phyloP scores from a whole-genome alignment of 2,797 vertebrate species.

The Borostomias antarcticus region DNA sequence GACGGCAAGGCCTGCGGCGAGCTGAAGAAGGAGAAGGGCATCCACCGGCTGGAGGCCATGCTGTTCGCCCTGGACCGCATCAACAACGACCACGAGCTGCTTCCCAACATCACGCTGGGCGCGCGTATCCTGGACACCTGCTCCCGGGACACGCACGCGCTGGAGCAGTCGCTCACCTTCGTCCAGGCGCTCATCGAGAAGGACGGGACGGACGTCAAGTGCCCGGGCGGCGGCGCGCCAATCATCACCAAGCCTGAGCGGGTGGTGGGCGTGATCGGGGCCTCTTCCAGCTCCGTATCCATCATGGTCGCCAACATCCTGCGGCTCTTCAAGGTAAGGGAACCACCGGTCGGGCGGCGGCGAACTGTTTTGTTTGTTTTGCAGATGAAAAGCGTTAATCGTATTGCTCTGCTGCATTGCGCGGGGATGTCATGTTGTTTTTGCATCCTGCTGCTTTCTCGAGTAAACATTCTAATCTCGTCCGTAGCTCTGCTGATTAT shows the following conservation, averaged over 20 bases:
- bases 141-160: constrained; percentile 94
- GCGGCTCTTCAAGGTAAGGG: constrained; percentile 93
- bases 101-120: constrained; percentile 96
- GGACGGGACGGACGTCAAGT: constrained; percentile 95
- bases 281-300: constrained; percentile 96
- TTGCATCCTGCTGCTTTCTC: neutral
- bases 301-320: constrained; percentile 99
- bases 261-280: constrained; percentile 95
- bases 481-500: constrained; percentile 35
- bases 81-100: constrained; percentile 95
- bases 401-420: too few relatives aligned
- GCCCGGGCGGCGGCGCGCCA: constrained; percentile 89
- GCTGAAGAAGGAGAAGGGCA: constrained; percentile 97
- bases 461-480: constrained; percentile 21
- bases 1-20: constrained; percentile 96
- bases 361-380: too few relatives aligned
- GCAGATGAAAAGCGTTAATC: too few relatives aligned
- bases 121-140: constrained; percentile 97
- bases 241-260: constrained; percentile 96
- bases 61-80: constrained; percentile 97
- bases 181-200: constrained; percentile 98
- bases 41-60: constrained; percentile 97
- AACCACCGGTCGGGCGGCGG: neutral
- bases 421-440: neutral
- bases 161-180: constrained; percentile 98